These are phyloP conservation scores for Corvus cornix DNA, from an alignment of 2,113 vertebrate genomes.

Conservation along the genomic window DNA sequence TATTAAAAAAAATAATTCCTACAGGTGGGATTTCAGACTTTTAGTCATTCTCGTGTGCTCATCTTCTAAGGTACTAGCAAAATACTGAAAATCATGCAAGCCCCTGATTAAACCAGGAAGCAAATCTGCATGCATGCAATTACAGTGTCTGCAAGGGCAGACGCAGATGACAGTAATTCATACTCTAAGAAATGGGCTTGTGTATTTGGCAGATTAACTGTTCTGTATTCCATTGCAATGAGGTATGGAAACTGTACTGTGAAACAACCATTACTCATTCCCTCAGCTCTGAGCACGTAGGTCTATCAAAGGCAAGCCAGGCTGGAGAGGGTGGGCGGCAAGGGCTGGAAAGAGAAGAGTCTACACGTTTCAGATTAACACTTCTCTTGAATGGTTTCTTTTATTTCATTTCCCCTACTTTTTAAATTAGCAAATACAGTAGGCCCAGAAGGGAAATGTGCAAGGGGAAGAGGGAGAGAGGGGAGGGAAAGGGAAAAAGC, in stretches of 20 bases:
- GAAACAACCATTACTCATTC: conserved; percentile 69
- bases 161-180: conserved; percentile 73
- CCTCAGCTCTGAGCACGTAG: conserved; percentile 45
- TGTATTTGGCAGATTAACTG: conserved; percentile 74
- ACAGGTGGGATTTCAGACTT: conserved; percentile 14
- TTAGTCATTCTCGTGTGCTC: neutral
- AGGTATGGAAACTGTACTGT: conserved; percentile 78
- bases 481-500: conserved; percentile 6
- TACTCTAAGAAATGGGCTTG: conserved; percentile 70
- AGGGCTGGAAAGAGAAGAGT: neutral
- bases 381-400: conserved; percentile 32
- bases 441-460: conserved; percentile 30
- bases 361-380: conserved; percentile 16
- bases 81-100: neutral
- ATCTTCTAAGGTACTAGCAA: neutral
- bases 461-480: neutral
- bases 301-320: conserved; percentile 34
- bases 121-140: conserved; percentile 64
- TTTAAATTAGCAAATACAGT: conserved; percentile 53
- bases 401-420: conserved; percentile 29
- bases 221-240: conserved; percentile 76
- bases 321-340: neutral
- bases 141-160: conserved; percentile 62
- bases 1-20: neutral
- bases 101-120: conserved; percentile 57